Evolutionary conservation across 2,113 vertebrate species (phyloP).

Genomic region (Nothocercus julius): DNA sequence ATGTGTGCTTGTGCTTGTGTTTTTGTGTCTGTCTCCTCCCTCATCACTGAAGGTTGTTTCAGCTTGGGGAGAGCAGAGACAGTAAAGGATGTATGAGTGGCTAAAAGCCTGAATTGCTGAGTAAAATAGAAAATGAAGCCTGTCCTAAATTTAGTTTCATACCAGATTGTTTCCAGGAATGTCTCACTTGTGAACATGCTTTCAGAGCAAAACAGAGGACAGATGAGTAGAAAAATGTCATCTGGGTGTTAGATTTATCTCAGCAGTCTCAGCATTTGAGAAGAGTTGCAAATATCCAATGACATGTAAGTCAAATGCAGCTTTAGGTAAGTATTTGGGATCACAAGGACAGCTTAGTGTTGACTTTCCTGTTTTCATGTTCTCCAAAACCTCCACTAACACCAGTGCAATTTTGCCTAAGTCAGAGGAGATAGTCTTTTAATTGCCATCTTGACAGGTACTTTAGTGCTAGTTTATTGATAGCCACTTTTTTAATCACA

Average conservation of each 20-base stretch:
- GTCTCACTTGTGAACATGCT: neutral
- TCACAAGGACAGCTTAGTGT: neutral
- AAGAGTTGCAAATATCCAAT: neutral
- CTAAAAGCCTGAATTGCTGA: neutral
- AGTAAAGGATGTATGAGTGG: neutral
- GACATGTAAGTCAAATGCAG: neutral
- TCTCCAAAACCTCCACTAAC: neutral
- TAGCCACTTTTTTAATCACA: neutral
- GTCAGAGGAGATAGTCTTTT: neutral
- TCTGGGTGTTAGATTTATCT: neutral
- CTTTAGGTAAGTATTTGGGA: neutral
- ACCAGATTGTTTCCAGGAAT: neutral
- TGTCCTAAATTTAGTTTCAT: neutral
- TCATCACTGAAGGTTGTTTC: neutral
- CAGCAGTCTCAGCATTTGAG: neutral
- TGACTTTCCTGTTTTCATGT: neutral
- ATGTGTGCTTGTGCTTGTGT: neutral
- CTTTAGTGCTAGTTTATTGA: neutral
- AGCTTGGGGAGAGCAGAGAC: neutral
- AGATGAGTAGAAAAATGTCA: neutral
- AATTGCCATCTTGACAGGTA: neutral
- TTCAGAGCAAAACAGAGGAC: neutral
- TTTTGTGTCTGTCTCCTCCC: neutral
- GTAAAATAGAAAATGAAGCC: neutral
- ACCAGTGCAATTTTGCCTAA: neutral